A percentile compares a stretch with the other conserved stretches of the same genome.
phyloP scores from a whole-genome alignment of 2,113 vertebrate species.

The Gasterosteus aculeatus region DNA sequence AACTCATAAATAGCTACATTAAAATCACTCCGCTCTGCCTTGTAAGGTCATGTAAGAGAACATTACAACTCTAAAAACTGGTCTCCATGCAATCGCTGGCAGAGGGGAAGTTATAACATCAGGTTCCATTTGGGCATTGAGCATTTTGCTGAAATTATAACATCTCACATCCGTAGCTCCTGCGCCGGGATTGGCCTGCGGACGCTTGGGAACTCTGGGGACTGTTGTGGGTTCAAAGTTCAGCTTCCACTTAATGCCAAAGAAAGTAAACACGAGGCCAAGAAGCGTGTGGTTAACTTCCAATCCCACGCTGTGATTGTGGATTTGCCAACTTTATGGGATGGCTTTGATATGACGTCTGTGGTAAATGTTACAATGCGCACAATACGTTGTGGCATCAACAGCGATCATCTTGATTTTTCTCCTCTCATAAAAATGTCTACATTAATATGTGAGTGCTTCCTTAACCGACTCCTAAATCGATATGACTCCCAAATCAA shows the following conservation, averaged over 20 bases:
- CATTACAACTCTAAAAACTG: constrained; percentile 63
- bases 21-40: constrained; percentile 53
- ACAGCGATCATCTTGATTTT: constrained; percentile 28
- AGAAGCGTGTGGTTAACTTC: constrained; percentile 49
- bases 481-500: constrained; percentile 16
- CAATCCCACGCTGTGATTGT: constrained; percentile 40
- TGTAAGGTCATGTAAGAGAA: constrained; percentile 57
- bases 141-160: constrained; percentile 47
- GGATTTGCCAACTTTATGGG: constrained; percentile 35
- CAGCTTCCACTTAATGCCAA: constrained; percentile 54
- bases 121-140: constrained; percentile 54
- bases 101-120: constrained; percentile 53
- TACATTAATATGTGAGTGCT: constrained; percentile 14
- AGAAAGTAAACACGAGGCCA: constrained; percentile 61
- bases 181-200: constrained; percentile 31
- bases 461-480: neutral
- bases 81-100: constrained; percentile 56
- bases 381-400: constrained; percentile 25
- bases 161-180: constrained; percentile 36
- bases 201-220: constrained; percentile 38
- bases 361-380: constrained; percentile 18
- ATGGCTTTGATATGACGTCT: constrained; percentile 24
- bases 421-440: constrained; percentile 23
- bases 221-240: constrained; percentile 52
- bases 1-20: constrained; percentile 56